Percentiles rank a stretch among this genome's conserved stretches.
These are phyloP conservation scores for Hydractinia echinata DNA, from an alignment of 30 jellyfish, hydroid and myxozoan genomes.

Conservation along the genomic window DNA sequence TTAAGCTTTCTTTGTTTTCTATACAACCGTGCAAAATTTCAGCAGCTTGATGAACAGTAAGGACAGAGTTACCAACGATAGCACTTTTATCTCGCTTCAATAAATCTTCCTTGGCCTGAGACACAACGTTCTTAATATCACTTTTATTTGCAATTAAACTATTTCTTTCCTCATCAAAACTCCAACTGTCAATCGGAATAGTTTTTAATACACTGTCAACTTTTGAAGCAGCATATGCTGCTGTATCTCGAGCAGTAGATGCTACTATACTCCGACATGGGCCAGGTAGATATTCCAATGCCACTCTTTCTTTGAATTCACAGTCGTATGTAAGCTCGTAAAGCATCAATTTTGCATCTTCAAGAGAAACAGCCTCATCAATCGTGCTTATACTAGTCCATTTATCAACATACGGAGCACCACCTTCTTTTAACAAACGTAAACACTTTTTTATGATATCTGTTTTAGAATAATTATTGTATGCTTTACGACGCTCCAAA, in stretches of 20 bases:
- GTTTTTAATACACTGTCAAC: background rate
- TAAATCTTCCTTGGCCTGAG: background rate
- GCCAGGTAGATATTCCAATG: background rate
- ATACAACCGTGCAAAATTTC: background rate
- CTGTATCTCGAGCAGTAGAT: background rate
- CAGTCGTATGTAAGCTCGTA: background rate
- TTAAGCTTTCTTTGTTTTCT: background rate
- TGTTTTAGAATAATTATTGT: background rate
- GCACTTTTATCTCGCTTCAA: too few relatives aligned
- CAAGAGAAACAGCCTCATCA: background rate
- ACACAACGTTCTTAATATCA: background rate
- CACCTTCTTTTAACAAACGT: background rate
- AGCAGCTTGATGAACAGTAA: background rate
- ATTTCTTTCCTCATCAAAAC: too few relatives aligned
- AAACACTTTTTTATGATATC: background rate
- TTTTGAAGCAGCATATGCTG: background rate
- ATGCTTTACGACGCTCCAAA: background rate
- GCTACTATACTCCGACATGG: background rate
- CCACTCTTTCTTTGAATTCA: background rate
- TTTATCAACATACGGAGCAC: background rate
- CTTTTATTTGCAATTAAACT: too few relatives aligned
- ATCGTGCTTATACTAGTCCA: background rate
- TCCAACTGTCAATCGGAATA: too few relatives aligned
- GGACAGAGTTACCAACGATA: background rate
- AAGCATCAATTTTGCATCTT: constrained; percentile 4